Evolutionary conservation across 2,113 vertebrate genomes (phyloP).

Genomic region (Cavia aperea): DNA sequence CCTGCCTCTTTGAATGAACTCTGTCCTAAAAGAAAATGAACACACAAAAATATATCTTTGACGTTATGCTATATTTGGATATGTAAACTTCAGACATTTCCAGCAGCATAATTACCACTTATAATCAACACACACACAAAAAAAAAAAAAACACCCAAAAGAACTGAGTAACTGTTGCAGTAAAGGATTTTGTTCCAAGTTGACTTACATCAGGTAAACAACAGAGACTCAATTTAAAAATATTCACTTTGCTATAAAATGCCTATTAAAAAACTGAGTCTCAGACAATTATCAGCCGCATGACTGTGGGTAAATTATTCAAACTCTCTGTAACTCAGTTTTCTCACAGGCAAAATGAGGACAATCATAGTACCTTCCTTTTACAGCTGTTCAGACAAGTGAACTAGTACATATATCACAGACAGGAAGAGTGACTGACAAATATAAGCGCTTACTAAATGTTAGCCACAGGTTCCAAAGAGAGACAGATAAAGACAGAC

Average conservation of each 20-base stretch:
- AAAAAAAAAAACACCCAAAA: conserved; percentile 38
- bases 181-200: conserved; percentile 9
- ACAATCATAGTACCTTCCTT: neutral
- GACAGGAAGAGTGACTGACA: neutral
- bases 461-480: neutral
- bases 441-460: neutral
- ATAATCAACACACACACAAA: neutral
- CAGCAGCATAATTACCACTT: conserved; percentile 29
- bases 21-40: conserved; percentile 58
- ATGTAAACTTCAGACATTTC: conserved; percentile 38
- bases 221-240: conserved; percentile 1
- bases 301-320: neutral
- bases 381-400: neutral
- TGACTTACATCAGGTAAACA: neutral
- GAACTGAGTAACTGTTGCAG: conserved; percentile 33
- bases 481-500: neutral
- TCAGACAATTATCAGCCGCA: neutral
- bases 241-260: conserved; percentile 4
- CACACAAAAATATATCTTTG: neutral
- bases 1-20: conserved; percentile 68
- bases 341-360: neutral
- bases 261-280: conserved; percentile 28
- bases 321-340: neutral
- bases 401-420: neutral
- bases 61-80: conserved; percentile 10